These are phyloP conservation scores for Girardinichthys multiradiatus DNA, from an alignment of 2,113 vertebrate species.

Conservation along the genomic window DNA sequence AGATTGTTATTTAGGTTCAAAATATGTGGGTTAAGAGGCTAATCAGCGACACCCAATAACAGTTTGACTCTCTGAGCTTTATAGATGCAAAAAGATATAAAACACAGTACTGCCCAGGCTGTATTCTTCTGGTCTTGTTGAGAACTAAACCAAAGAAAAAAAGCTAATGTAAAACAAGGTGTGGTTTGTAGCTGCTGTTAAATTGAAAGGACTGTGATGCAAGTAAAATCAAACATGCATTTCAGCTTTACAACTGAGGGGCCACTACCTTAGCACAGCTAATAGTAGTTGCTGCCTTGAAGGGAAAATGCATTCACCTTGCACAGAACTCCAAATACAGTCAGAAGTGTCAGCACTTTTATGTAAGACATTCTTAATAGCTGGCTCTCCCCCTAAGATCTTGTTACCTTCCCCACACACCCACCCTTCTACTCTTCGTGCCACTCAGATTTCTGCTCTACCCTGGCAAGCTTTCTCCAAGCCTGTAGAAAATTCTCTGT, in stretches of 20 bases:
- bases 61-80: neutral
- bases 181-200: neutral
- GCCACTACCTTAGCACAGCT: slow-evolving; percentile 6
- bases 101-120: neutral
- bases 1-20: neutral
- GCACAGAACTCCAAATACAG: slow-evolving; percentile 20
- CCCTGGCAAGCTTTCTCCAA: slow-evolving; percentile 32
- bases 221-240: neutral
- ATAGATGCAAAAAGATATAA: neutral
- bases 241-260: neutral
- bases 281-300: slow-evolving; percentile 4
- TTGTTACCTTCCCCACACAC: slow-evolving; percentile 15
- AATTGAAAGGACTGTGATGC: neutral
- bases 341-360: slow-evolving; percentile 20
- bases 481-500: slow-evolving; percentile 41
- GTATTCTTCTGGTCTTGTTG: neutral
- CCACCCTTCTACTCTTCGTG: neutral
- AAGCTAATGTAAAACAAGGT: neutral
- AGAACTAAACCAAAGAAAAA: neutral
- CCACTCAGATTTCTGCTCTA: slow-evolving; percentile 32
- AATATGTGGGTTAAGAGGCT: neutral
- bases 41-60: neutral
- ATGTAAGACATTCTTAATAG: slow-evolving; percentile 21
- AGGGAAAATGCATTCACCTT: slow-evolving; percentile 26
- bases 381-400: slow-evolving; percentile 17